Evolutionary conservation across 2,113 vertebrate genomes (phyloP).

Genomic region (Leucopsar rothschildi): DNA sequence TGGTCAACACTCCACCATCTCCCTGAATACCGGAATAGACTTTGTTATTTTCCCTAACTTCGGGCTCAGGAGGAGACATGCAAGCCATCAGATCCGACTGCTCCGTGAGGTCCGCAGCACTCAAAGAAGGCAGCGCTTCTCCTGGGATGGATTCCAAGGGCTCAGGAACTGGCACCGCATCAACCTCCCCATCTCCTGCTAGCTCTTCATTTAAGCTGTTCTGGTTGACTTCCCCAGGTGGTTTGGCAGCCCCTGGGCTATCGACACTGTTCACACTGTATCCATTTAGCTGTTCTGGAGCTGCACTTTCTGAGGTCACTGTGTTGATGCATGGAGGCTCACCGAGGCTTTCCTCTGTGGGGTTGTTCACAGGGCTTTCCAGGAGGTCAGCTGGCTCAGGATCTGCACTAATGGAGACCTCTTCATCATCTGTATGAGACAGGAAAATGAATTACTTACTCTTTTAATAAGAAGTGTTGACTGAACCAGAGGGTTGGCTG

Average conservation of each 20-base stretch:
- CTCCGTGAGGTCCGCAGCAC: slow-evolving; percentile 48
- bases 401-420: slow-evolving; percentile 84
- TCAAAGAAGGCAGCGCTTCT: slow-evolving; percentile 34
- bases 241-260: slow-evolving; percentile 45
- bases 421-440: slow-evolving; percentile 88
- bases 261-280: slow-evolving; percentile 37
- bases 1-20: slow-evolving; percentile 9
- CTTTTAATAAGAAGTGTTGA: not conserved
- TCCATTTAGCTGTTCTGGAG: slow-evolving; percentile 73
- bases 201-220: slow-evolving; percentile 66
- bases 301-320: slow-evolving; percentile 69
- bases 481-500: not conserved
- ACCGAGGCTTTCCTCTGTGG: slow-evolving; percentile 53
- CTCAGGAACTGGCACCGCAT: slow-evolving; percentile 42
- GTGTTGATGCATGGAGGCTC: slow-evolving; percentile 60
- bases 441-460: slow-evolving; percentile 37
- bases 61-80: slow-evolving; percentile 6
- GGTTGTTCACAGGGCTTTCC: slow-evolving; percentile 62
- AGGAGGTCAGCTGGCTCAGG: slow-evolving; percentile 69
- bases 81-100: slow-evolving; percentile 45
- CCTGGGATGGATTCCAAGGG: slow-evolving; percentile 39
- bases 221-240: slow-evolving; percentile 49
- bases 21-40: slow-evolving; percentile 47
- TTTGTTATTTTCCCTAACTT: slow-evolving; percentile 62
- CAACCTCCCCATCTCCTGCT: slow-evolving; percentile 47